A percentile compares a stretch with the other conserved stretches of the same genome.
These are phyloP conservation scores for Drosophila prolongata DNA, from an alignment of 2,888 invertebrate genomes.

Conservation along the genomic window DNA sequence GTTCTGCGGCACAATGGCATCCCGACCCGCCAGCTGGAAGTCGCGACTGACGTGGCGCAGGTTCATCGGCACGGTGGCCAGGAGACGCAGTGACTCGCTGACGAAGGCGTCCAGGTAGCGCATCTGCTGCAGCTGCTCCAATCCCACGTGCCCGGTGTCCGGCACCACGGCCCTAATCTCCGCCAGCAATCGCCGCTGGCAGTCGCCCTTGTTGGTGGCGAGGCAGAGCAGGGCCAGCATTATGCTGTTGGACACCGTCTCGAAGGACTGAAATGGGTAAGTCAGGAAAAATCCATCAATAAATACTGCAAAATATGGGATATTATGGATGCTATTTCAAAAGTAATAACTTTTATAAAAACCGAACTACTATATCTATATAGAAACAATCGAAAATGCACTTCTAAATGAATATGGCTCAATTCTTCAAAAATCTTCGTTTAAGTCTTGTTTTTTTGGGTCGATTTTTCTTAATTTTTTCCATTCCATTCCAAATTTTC, in stretches of 20 bases:
- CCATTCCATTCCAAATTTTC: too few species aligned
- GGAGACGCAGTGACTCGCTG: conserved; percentile 81
- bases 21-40: conserved; percentile 66
- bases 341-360: too few species aligned
- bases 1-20: conserved; percentile 76
- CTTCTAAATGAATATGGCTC: too few species aligned
- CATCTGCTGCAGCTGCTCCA: conserved; percentile 78
- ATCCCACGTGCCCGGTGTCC: conserved; percentile 57
- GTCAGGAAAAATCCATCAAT: background rate
- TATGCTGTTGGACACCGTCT: conserved; percentile 82
- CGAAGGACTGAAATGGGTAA: conserved; percentile 73
- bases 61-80: conserved; percentile 83
- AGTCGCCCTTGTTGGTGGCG: conserved; percentile 76
- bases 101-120: conserved; percentile 82
- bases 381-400: too few species aligned
- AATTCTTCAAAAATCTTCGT: too few species aligned
- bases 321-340: too few species aligned
- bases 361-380: too few species aligned
- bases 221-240: conserved; percentile 80
- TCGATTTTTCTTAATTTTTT: too few species aligned
- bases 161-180: conserved; percentile 75
- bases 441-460: too few species aligned
- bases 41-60: conserved; percentile 80
- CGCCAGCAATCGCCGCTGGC: conserved; percentile 77
- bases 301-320: background rate